Percentiles rank a stretch among this genome's conserved stretches.
phyloP scores from a whole-genome alignment of 2,113 vertebrate species.

The Macquaria australasica region DNA sequence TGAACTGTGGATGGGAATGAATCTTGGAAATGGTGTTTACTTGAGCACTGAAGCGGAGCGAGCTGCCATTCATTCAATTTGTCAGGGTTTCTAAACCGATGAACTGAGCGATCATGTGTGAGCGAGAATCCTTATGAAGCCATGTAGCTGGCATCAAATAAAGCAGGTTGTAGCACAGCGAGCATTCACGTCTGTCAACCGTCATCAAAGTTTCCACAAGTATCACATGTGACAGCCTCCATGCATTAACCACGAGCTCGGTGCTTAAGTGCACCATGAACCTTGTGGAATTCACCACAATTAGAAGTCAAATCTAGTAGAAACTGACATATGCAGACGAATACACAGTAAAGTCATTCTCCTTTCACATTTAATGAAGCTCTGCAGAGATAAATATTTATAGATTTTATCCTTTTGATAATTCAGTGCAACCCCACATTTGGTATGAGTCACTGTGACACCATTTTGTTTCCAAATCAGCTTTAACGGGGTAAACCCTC shows the following conservation, averaged over 20 bases:
- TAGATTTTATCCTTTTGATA: background rate
- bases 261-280: conserved; percentile 16
- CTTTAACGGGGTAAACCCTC: background rate
- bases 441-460: background rate
- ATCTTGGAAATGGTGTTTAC: conserved; percentile 54
- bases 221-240: conserved; percentile 25
- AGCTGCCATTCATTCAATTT: conserved; percentile 42
- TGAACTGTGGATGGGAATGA: conserved; percentile 39
- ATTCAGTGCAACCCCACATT: background rate
- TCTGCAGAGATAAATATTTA: conserved; percentile 10
- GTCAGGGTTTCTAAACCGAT: conserved; percentile 47
- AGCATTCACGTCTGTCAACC: conserved; percentile 48
- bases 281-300: background rate
- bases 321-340: background rate
- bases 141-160: conserved; percentile 34
- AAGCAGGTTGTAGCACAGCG: conserved; percentile 48
- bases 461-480: background rate
- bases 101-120: conserved; percentile 16
- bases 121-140: conserved; percentile 35
- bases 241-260: conserved; percentile 36
- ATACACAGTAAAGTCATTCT: background rate
- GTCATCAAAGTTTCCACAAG: conserved; percentile 37
- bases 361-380: conserved; percentile 7
- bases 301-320: background rate
- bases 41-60: conserved; percentile 10